A percentile compares a stretch with the other conserved stretches of the same genome.
Conservation (phyloP, 2,113 vertebrate genomes). For the Hemiscyllium ocellatum region DNA sequence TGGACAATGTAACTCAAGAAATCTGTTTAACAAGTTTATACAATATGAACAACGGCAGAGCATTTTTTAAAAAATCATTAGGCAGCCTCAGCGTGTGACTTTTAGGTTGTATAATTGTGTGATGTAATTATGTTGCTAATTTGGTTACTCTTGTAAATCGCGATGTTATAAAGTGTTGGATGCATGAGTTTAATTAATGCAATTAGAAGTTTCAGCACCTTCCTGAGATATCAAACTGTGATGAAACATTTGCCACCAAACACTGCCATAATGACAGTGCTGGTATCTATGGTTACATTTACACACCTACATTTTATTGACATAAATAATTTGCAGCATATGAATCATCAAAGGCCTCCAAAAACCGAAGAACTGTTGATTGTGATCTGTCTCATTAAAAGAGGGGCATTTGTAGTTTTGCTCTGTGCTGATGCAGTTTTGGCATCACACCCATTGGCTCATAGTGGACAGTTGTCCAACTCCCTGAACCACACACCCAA, state of each 20-base stretch:
- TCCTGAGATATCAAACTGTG: conserved; percentile 25
- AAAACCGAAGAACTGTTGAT: background rate
- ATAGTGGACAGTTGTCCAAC: background rate
- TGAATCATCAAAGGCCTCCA: background rate
- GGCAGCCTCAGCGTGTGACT: background rate
- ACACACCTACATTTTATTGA: background rate
- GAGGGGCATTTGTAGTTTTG: background rate
- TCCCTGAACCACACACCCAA: background rate
- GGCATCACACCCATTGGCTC: background rate
- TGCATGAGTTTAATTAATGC: background rate
- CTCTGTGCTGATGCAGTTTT: background rate
- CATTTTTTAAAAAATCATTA: background rate
- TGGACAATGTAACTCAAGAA: background rate
- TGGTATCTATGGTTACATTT: background rate
- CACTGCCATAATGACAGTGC: background rate
- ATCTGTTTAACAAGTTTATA: background rate
- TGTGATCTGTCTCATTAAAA: background rate
- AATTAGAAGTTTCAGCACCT: conserved; percentile 14
- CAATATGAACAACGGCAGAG: background rate
- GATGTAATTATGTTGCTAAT: background rate
- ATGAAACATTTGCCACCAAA: background rate
- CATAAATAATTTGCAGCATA: conserved; percentile 2
- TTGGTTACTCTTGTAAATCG: background rate
- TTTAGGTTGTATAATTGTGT: background rate
- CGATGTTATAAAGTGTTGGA: background rate